Evolutionary conservation across 2,888 invertebrate genomes (phyloP), one percentile per base, ranked within the genome.

Genomic region (Ariolimax columbianus): DNA sequence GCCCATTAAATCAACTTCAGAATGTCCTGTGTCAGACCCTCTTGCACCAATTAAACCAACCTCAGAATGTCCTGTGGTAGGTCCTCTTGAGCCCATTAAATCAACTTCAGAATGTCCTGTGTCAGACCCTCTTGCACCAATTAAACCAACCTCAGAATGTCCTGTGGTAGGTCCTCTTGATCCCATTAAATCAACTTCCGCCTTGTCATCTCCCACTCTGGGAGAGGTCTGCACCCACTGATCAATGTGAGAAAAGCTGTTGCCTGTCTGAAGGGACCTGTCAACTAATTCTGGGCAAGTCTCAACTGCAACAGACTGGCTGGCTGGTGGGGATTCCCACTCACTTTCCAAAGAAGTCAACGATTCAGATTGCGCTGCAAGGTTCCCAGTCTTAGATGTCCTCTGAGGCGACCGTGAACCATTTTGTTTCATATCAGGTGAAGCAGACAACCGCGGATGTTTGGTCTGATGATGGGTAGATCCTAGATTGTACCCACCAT

Each of bases 221-320:
- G 78, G 83, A 26, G 84, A 79, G 19, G 84, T 84, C 30, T 84
- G 84, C 23, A 79, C 84, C 84, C 84, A 84, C 79, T 84, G 84
- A 43, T 84, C 84, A 40, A 43, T 43, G 63, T 84, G 78, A 23
- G 40, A 36, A 38, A 79, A 73, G 17, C 68, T 78, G 3, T 55
- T 33, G n/a, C 84, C 79, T 7, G 84, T 79, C 79, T 84, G 84
- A 72, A 79, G 72, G n/a, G 84, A 84, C 26, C 73, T 36, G 43
- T 84, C 84, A 43, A 73, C 17, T n/a, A 73, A 26, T 6, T 79
- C 79, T 33, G 55, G 59, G 26, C 63, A 40, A 30, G 79, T 59
- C 59, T 79, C 84, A n/a, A 77, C 68, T 17, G 40, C 68, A 1
- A 77, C 77, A 47, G 83, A 77, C 4, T 83, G 77, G 36, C 43